A percentile compares a stretch with the other conserved stretches of the same genome.
These are phyloP conservation scores for Laothoe populi DNA, from an alignment of 2,888 invertebrate species.

Conservation along the genomic window DNA sequence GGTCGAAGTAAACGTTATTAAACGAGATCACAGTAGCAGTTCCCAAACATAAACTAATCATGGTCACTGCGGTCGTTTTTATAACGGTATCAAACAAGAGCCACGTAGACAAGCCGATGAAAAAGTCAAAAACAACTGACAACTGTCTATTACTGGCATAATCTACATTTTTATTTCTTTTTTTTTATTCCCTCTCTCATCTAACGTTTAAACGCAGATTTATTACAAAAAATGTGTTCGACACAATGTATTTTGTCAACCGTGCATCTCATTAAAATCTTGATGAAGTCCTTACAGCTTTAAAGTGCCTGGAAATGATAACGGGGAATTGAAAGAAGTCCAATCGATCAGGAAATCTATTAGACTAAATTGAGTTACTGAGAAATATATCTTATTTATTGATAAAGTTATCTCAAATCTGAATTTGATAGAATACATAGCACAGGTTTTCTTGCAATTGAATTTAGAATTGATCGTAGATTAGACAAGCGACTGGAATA, in stretches of 20 bases:
- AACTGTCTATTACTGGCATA: slow-evolving; percentile 55
- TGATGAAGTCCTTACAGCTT: slow-evolving; percentile 38
- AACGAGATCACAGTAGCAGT: slow-evolving; percentile 8
- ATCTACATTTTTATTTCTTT: slow-evolving; percentile 55
- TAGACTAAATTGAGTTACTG: not conserved
- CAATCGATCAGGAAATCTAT: not conserved
- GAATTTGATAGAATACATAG: not conserved
- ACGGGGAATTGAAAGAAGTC: not conserved
- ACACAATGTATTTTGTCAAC: slow-evolving; percentile 68
- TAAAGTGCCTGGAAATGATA: slow-evolving; percentile 34
- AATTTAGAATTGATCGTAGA: not conserved
- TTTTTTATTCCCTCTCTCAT: slow-evolving; percentile 41
- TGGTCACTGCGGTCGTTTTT: slow-evolving; percentile 19
- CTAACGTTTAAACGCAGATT: slow-evolving; percentile 65
- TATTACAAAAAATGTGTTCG: slow-evolving; percentile 58
- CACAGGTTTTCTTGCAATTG: not conserved
- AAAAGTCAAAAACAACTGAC: slow-evolving; percentile 42
- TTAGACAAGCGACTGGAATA: too few species aligned
- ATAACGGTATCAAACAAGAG: slow-evolving; percentile 44
- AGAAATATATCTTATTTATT: not conserved
- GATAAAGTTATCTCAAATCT: not conserved
- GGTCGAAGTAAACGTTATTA: not conserved
- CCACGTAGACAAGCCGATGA: slow-evolving; percentile 47
- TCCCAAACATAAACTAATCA: slow-evolving; percentile 27
- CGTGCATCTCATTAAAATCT: slow-evolving; percentile 71